These are phyloP conservation scores for Synodontis membranacea DNA, from an alignment of 2,113 vertebrate genomes.

Conservation along the genomic window DNA sequence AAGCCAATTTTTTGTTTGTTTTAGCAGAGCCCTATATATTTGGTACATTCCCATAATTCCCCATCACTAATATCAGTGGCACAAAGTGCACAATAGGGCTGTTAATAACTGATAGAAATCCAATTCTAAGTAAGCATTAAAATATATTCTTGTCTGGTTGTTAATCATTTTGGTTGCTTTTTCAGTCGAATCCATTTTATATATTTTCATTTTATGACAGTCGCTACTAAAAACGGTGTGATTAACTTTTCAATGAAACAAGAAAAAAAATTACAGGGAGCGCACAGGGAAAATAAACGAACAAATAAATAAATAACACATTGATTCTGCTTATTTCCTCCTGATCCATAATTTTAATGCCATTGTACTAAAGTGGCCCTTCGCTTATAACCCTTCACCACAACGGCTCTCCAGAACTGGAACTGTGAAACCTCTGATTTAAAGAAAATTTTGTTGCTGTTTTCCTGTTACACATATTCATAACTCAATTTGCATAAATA, in stretches of 20 bases:
- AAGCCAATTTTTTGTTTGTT: too few relatives aligned
- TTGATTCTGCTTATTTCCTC: background rate
- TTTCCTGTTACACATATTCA: background rate
- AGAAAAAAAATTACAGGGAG: background rate
- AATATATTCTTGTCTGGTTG: too few relatives aligned
- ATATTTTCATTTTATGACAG: background rate
- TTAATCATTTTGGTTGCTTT: too few relatives aligned
- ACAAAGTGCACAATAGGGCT: too few relatives aligned
- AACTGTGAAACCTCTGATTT: background rate
- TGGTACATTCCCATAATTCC: background rate
- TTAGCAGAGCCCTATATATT: too few relatives aligned
- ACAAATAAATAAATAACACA: too few relatives aligned
- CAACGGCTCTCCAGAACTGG: background rate
- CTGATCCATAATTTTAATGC: background rate
- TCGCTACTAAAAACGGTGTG: background rate
- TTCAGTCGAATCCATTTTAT: too few relatives aligned
- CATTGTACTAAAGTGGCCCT: background rate
- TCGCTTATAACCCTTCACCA: background rate
- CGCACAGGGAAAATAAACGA: background rate
- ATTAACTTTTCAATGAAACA: background rate
- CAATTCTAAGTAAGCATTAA: too few relatives aligned
- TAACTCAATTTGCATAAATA: background rate
- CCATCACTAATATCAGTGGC: too few relatives aligned
- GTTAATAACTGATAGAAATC: too few relatives aligned
- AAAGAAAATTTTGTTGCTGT: background rate